A percentile compares a stretch with the other conserved stretches of the same genome.
These are phyloP conservation scores for Nomada goodeniana DNA, from an alignment of 2,888 invertebrate genomes.

Conservation along the genomic window DNA sequence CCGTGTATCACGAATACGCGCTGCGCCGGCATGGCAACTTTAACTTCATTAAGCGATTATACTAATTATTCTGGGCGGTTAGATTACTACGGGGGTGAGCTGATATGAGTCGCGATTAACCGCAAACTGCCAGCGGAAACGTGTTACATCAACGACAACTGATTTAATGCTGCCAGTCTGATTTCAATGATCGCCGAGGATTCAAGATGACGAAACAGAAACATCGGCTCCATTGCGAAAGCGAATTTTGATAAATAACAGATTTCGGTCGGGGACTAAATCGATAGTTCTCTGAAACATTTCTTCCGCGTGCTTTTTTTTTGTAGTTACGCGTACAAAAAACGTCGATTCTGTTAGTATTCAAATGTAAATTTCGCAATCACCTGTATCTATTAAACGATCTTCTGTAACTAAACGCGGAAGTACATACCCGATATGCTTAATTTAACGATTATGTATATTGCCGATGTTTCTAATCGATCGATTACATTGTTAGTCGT, in stretches of 20 bases:
- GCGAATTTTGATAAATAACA: background rate
- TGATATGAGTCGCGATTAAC: background rate
- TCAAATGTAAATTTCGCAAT: background rate
- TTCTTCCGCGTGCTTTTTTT: too few relatives aligned
- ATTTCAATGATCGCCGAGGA: background rate
- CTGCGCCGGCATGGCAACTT: slow-evolving; percentile 34
- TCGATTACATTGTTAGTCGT: background rate
- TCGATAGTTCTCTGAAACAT: too few relatives aligned
- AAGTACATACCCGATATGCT: background rate
- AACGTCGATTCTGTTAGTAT: too few relatives aligned
- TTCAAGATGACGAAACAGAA: background rate
- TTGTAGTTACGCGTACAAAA: too few relatives aligned
- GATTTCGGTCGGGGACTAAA: too few relatives aligned
- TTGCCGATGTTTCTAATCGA: background rate
- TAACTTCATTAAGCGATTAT: slow-evolving; percentile 63
- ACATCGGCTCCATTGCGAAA: background rate
- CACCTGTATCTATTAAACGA: background rate
- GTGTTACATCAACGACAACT: background rate
- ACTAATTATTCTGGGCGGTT: slow-evolving; percentile 55
- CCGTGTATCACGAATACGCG: slow-evolving; percentile 2
- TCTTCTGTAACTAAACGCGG: background rate
- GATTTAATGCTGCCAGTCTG: background rate
- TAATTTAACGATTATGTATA: background rate
- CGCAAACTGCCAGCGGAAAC: background rate
- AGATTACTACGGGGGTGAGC: slow-evolving; percentile 6